A percentile compares a stretch with the other conserved stretches of the same genome.
Conservation (phyloP, 1,140 invertebrate genomes). For the Solenopsis fugax region DNA sequence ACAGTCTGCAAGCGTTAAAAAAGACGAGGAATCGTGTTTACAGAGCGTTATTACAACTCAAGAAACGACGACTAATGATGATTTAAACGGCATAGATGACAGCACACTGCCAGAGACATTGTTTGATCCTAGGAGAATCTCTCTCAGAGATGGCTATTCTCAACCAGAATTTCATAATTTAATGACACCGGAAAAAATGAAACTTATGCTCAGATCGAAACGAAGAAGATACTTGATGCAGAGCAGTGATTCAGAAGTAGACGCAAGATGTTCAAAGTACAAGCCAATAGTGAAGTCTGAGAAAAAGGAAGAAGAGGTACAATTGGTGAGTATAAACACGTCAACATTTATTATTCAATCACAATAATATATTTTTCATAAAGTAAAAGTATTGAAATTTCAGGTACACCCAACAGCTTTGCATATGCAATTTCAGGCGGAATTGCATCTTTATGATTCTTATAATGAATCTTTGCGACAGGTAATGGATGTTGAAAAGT, state of each 20-base stretch:
- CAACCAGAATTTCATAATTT: slow-evolving; percentile 83
- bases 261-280: slow-evolving; percentile 63
- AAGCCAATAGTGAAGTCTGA: slow-evolving; percentile 55
- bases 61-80: slow-evolving; percentile 67
- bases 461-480: slow-evolving; percentile 84
- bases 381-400: slow-evolving; percentile 56
- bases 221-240: slow-evolving; percentile 78
- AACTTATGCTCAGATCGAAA: slow-evolving; percentile 81
- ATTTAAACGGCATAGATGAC: slow-evolving; percentile 75
- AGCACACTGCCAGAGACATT: slow-evolving; percentile 76
- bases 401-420: slow-evolving; percentile 83
- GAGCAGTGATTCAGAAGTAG: slow-evolving; percentile 68
- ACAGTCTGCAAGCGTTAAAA: slow-evolving; percentile 66
- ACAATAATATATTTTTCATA: slow-evolving; percentile 30
- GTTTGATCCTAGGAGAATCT: slow-evolving; percentile 83
- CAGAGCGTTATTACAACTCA: slow-evolving; percentile 58
- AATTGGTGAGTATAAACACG: slow-evolving; percentile 72
- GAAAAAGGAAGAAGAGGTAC: slow-evolving; percentile 65
- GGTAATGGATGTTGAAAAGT: slow-evolving; percentile 83
- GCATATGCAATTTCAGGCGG: slow-evolving; percentile 85
- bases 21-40: slow-evolving; percentile 65
- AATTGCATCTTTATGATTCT: slow-evolving; percentile 84
- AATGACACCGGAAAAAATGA: slow-evolving; percentile 81
- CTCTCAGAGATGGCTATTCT: slow-evolving; percentile 81
- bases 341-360: slow-evolving; percentile 1